phyloP scores from a whole-genome alignment of 2,888 invertebrate species.

The Aphodius granarius region DNA sequence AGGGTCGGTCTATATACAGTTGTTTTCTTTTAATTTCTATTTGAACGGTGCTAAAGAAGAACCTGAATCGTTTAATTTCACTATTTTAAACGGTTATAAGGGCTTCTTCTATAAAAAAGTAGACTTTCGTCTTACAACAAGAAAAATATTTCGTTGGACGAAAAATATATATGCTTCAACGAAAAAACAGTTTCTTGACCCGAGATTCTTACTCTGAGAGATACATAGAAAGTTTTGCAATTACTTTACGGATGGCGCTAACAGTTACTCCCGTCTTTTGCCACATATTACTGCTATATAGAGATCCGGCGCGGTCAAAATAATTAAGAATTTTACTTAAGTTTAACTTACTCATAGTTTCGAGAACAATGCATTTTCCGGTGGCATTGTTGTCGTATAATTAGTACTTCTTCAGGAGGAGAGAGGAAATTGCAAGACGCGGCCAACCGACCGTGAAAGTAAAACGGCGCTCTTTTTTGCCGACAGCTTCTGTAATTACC shows the following conservation, averaged over 20 bases:
- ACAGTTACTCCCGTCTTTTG: no score
- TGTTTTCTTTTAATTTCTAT: background rate
- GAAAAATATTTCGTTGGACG: no score
- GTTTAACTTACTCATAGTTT: background rate
- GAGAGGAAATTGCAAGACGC: constrained; percentile 8
- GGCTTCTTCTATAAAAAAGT: no score
- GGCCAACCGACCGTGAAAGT: constrained; percentile 13
- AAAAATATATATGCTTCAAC: no score
- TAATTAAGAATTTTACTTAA: background rate
- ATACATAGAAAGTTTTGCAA: no score
- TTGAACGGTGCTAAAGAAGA: no score
- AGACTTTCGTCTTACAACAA: no score
- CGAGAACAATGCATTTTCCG: background rate
- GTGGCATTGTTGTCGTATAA: constrained; percentile 13
- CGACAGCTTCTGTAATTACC: constrained; percentile 17
- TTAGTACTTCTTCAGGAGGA: constrained; percentile 9
- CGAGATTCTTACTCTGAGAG: no score
- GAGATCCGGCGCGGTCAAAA: background rate
- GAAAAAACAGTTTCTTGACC: no score
- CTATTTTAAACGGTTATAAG: no score
- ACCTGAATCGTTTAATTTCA: no score
- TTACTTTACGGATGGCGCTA: no score
- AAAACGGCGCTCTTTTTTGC: constrained; percentile 5
- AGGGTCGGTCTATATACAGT: background rate
- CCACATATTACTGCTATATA: background rate